These are phyloP conservation scores for Centropus unirufus DNA, from an alignment of 2,113 vertebrate genomes.

Conservation along the genomic window DNA sequence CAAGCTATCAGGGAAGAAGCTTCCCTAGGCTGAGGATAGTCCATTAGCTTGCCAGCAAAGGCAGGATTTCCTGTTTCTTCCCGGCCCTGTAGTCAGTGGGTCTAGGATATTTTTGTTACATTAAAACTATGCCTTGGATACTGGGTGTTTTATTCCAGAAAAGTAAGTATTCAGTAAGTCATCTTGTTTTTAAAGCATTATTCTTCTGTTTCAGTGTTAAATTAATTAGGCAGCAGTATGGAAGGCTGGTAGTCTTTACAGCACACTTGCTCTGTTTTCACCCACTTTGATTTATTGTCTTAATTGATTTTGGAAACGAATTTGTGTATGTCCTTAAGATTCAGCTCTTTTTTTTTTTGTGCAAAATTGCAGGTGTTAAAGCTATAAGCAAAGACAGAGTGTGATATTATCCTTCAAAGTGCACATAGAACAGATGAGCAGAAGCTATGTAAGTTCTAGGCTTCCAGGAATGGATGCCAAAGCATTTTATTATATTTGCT, in stretches of 20 bases:
- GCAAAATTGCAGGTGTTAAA: not conserved
- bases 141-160: not conserved
- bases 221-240: not conserved
- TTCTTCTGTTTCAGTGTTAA: not conserved
- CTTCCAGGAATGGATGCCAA: not conserved
- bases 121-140: not conserved
- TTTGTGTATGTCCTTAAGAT: not conserved
- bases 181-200: not conserved
- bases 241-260: not conserved
- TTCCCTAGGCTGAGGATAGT: not conserved
- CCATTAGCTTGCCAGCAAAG: not conserved
- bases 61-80: not conserved
- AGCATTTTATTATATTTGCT: not conserved
- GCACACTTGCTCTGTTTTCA: not conserved
- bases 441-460: not conserved
- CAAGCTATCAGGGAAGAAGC: not conserved
- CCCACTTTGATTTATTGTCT: not conserved
- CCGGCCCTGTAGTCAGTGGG: not conserved
- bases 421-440: not conserved
- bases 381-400: not conserved
- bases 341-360: not conserved
- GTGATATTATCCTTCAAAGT: not conserved
- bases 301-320: not conserved
- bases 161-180: not conserved
- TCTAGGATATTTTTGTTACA: not conserved